phyloP scores from a whole-genome alignment of 2,888 invertebrate genomes.

The Drosophila mimica region DNA sequence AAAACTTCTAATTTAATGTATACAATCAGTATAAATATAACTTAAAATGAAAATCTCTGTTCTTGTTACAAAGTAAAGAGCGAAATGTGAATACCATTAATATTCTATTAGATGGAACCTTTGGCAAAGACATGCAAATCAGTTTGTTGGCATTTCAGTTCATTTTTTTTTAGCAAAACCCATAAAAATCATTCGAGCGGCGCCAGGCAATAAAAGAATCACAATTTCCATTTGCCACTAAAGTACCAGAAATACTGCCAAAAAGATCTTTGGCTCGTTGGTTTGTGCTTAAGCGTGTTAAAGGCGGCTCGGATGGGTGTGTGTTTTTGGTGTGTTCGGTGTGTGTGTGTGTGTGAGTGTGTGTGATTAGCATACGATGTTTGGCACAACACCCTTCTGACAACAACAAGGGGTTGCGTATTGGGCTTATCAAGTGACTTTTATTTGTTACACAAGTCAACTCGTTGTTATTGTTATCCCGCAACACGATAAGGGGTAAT shows the following conservation, averaged over 20 bases:
- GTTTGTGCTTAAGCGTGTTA: conserved; percentile 68
- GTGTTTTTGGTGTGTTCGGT: conserved; percentile 6
- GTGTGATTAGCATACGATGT: conserved; percentile 76
- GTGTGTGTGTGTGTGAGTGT: conserved; percentile 15
- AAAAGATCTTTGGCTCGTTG: conserved; percentile 67
- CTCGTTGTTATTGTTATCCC: conserved; percentile 54
- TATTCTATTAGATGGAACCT: conserved; percentile 4
- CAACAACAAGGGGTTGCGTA: conserved; percentile 66
- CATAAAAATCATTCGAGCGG: conserved; percentile 83
- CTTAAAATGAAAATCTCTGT: rapidly evolving
- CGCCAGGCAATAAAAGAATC: conserved; percentile 72
- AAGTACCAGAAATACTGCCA: conserved; percentile 33
- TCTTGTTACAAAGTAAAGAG: conserved; percentile 2
- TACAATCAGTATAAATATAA: not conserved
- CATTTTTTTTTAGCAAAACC: conserved; percentile 44
- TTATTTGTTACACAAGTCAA: conserved; percentile 77
- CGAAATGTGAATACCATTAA: conserved; percentile 8
- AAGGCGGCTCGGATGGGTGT: conserved; percentile 52
- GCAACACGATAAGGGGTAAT: conserved; percentile 58
- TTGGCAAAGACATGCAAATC: conserved; percentile 67
- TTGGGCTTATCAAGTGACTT: conserved; percentile 74
- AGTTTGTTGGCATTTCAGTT: conserved; percentile 48
- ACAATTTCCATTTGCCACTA: conserved; percentile 68
- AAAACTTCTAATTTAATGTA: not conserved
- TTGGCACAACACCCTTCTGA: conserved; percentile 67